phyloP scores from a whole-genome alignment of 2,797 vertebrate species.

The Hapalemur alaotrensis region DNA sequence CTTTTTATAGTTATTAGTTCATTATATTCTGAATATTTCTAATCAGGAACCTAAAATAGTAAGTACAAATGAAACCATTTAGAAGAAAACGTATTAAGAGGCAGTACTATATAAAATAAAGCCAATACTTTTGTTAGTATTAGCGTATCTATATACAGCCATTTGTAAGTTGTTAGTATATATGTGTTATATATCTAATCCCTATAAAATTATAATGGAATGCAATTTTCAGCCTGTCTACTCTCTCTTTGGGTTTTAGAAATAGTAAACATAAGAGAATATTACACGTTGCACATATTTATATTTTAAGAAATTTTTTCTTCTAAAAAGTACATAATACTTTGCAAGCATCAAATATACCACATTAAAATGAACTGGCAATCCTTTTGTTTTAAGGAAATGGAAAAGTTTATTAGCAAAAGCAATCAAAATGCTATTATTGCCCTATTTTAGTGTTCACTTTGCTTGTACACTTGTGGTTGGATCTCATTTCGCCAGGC shows the following conservation, averaged over 20 bases:
- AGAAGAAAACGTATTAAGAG: not conserved
- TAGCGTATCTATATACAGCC: not conserved
- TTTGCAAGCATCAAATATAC: conserved; percentile 22
- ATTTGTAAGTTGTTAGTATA: not conserved
- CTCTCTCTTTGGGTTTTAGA: not conserved
- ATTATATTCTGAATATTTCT: not conserved
- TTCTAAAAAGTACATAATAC: not conserved
- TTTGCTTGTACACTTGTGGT: conserved; percentile 51
- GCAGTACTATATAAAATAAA: not conserved
- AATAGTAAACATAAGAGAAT: not conserved
- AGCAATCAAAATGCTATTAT: conserved; percentile 56
- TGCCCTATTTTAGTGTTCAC: not conserved
- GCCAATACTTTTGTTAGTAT: not conserved
- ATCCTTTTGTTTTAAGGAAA: conserved; percentile 51
- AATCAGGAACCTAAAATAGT: not conserved
- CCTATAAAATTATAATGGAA: not conserved
- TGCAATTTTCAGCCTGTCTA: not conserved
- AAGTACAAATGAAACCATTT: not conserved
- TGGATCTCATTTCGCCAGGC: conserved; percentile 21
- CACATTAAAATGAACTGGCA: conserved; percentile 29
- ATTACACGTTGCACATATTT: not conserved
- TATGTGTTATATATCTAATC: not conserved
- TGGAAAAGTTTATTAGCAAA: conserved; percentile 68
- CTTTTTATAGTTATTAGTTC: not conserved
- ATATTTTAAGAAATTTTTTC: not conserved